These are phyloP conservation scores for Mechanitis messenoides DNA, from an alignment of 2,888 invertebrate genomes.

Conservation along the genomic window DNA sequence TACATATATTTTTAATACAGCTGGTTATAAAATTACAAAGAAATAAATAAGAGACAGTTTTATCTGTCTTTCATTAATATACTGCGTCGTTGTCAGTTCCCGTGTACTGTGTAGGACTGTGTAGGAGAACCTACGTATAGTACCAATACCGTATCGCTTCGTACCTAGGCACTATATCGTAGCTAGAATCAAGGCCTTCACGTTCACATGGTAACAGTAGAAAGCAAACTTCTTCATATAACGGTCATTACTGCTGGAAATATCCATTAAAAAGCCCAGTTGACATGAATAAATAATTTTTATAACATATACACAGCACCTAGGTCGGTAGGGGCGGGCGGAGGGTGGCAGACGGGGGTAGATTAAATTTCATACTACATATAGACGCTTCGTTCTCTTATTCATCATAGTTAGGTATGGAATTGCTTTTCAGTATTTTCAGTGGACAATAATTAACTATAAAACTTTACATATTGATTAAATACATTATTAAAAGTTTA, in stretches of 20 bases:
- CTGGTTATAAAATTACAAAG: no score
- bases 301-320: constrained; percentile 38
- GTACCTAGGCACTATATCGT: constrained; percentile 49
- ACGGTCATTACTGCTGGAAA: constrained; percentile 20
- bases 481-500: no score
- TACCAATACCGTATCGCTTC: constrained; percentile 42
- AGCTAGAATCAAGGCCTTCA: constrained; percentile 34
- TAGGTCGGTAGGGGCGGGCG: constrained; percentile 35
- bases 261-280: constrained; percentile 38
- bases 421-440: constrained; percentile 53
- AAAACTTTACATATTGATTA: background rate
- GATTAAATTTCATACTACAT: constrained; percentile 71
- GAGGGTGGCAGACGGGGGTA: constrained; percentile 66
- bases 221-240: constrained; percentile 48
- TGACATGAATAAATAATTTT: constrained; percentile 47
- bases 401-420: constrained; percentile 66
- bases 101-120: constrained; percentile 37
- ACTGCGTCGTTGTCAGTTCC: constrained; percentile 44
- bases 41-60: constrained; percentile 30
- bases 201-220: constrained; percentile 60
- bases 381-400: constrained; percentile 58
- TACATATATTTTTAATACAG: no score
- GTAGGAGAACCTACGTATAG: constrained; percentile 34
- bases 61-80: constrained; percentile 51
- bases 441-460: constrained; percentile 35